Base-by-base conservation (phyloP, 2,888 invertebrate species). In the Epinotia nisella region DNA sequence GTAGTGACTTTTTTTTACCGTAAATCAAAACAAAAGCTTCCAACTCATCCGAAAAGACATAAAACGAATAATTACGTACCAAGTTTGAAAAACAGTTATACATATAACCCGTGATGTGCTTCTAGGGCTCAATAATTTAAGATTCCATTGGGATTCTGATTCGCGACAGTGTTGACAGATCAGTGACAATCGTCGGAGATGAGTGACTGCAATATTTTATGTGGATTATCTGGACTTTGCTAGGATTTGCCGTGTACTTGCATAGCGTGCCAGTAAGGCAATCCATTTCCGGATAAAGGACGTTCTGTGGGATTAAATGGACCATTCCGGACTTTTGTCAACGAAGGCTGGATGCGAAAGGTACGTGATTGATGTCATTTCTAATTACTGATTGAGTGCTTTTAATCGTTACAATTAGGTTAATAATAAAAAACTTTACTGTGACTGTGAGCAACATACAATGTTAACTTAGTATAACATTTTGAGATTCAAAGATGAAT, bases 141-240 rank as follows among this genome's bases (percentile, higher is more conserved):
- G 68, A 29, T 64, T 67, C 35, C 5, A 21, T 10, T 39, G 19
- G 53, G 70, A 53, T 58, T 74, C 66, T 74, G 74, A 55, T 78
- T 75, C 75, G 76, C 71, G 73, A 74, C 71, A 70, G 77, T 89
- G 89, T 89, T 89, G 90, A 90, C 87, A 88, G 84, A 83, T 83
- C 79, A 75, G 83, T 82, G 79, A 79, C 76, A 82, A 83, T 84
- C 78, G 81, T 81, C 82, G 81, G 81, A 82, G 78, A 88, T 86
- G 86, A 84, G 84, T 82, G 82, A 80, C 78, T 80, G 77, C 77
- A 81, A 78, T 81, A 77, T 79, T 82, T 79, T 79, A 80, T 78
- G 77, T 70, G 76, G 78, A 76, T 76, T 77, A 75, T 75, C 77
- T 74, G 75, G 73, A 76, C 72, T 71, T 66, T 76, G 68, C 71